These are phyloP conservation scores for Pecten maximus DNA, from an alignment of 2,888 invertebrate genomes.

Conservation along the genomic window DNA sequence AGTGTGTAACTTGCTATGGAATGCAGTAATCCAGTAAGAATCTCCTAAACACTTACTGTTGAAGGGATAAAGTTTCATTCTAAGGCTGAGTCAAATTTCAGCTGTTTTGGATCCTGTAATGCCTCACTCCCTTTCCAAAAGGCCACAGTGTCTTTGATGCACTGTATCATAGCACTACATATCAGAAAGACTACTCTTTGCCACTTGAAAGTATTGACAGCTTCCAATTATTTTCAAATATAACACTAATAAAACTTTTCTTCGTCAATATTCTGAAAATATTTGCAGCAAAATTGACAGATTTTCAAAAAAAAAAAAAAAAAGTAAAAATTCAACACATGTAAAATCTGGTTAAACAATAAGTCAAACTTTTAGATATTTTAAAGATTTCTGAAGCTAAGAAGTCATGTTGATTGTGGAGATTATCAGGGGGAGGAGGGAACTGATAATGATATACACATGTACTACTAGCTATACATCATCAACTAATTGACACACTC, in stretches of 20 bases:
- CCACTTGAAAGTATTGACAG: background rate
- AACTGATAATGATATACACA: background rate
- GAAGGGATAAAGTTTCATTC: conserved; percentile 26
- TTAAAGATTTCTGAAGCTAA: background rate
- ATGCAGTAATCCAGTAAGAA: conserved; percentile 23
- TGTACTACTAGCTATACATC: background rate
- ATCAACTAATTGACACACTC: background rate
- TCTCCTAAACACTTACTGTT: background rate
- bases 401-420: background rate
- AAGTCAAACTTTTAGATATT: background rate
- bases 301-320: background rate
- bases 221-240: background rate
- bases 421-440: background rate
- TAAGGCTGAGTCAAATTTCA: conserved; percentile 24
- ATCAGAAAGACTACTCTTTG: background rate
- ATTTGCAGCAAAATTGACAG: background rate
- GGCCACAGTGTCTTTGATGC: conserved; percentile 21
- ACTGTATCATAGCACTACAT: background rate
- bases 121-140: background rate
- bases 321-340: background rate
- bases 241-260: background rate
- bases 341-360: background rate
- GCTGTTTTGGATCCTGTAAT: background rate
- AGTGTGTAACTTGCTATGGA: conserved; percentile 5
- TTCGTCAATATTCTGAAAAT: background rate